Base-by-base conservation (phyloP, 2,888 invertebrate genomes). In the Caenorhabditis zanzibari region DNA sequence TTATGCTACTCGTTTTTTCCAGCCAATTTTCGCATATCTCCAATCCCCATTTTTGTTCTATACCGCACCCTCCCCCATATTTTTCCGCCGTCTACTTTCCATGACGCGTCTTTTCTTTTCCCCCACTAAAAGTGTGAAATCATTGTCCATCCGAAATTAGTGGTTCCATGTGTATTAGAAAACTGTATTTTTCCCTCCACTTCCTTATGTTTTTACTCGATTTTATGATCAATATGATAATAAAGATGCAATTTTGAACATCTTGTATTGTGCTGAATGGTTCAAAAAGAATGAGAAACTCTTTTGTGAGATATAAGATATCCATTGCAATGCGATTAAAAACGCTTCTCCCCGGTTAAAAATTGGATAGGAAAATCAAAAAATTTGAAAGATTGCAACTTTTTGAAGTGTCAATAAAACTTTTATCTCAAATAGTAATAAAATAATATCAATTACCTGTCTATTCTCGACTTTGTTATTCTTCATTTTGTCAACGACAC, bases 11-110 rank as follows among this genome's bases (percentile, higher is more conserved):
- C 19, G 14, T n/a, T 41, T 64, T 63, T 41, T 44, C 54, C 63
- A 52, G 74, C 74, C 74, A 74, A 61, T 44, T 12, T 64, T 74
- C 64, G 74, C 74, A 74, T 74, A 74, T 74, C 73, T 63, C 41
- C 26, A 35, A 35, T 54, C 16, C 41, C n/a, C n/a, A n/a, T n/a
- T 38, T 38, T 54, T 54, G 7, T 49, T 28, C 38, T 38, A 16
- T n/a, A 38, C 35, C 9, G 35, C 52, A 22, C 4, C 28, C 9
- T n/a, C 12, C 28, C 22, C 26, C 26, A 26, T 5, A 63, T 58
- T 41, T 61, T 44, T 28, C 28, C 63, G 68, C 66, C 38, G 68
- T 68, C 68, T 38, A 68, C 68, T 68, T 68, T 68, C 68, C 68
- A 68, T 68, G 68, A 68, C 68, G 54, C 68, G 54, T 54, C n/a